These are phyloP conservation scores for Ectobius pallidus DNA, from an alignment of 2,888 invertebrate species.

Conservation along the genomic window DNA sequence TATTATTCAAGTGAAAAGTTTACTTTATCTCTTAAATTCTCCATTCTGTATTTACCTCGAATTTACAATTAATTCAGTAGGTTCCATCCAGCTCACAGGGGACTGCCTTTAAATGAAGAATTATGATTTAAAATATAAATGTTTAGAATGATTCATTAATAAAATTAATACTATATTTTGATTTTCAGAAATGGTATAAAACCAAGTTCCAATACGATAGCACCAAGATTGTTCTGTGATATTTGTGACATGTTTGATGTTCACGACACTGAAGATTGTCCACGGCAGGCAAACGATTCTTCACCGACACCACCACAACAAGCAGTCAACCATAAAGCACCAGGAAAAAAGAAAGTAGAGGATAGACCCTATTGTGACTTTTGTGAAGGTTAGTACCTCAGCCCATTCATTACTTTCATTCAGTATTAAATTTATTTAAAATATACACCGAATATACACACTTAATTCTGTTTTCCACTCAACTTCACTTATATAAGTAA, in stretches of 20 bases:
- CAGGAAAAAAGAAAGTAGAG: conserved; percentile 51
- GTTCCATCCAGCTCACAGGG: too few species aligned
- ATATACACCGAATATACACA: background rate
- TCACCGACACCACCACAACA: conserved; percentile 61
- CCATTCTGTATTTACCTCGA: too few species aligned
- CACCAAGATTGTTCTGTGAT: conserved; percentile 93
- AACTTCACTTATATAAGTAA: too few species aligned
- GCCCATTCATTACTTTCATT: background rate
- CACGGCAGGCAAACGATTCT: conserved; percentile 71
- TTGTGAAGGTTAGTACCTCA: conserved; percentile 77
- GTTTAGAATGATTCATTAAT: too few species aligned
- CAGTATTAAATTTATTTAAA: background rate
- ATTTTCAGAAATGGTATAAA: conserved; percentile 49
- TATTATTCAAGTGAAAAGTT: too few species aligned
- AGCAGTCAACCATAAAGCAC: conserved; percentile 50
- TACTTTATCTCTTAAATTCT: too few species aligned
- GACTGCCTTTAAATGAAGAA: too few species aligned
- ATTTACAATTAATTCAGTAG: too few species aligned
- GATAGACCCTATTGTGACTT: conserved; percentile 86
- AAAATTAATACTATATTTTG: too few species aligned
- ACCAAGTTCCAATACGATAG: conserved; percentile 56
- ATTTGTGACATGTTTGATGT: conserved; percentile 96
- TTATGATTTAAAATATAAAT: too few species aligned
- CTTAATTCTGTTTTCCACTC: too few species aligned
- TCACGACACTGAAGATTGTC: conserved; percentile 98